phyloP scores from a whole-genome alignment of 2,888 invertebrate species.

The Gibbula magus region DNA sequence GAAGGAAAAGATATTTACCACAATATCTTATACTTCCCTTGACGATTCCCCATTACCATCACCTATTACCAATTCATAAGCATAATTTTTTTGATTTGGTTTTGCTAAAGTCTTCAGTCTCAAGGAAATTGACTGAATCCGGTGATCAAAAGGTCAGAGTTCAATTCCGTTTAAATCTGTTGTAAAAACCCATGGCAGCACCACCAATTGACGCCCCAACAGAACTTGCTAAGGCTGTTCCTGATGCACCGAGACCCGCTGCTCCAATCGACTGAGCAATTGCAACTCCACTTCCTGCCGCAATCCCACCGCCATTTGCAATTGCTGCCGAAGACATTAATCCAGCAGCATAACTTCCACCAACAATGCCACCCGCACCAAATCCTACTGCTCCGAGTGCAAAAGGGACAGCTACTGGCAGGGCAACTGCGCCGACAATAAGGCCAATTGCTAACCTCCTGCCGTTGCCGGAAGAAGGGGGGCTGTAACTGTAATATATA shows the following conservation, averaged over 20 bases:
- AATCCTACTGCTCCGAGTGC: conserved; percentile 24
- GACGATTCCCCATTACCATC: too few relatives aligned
- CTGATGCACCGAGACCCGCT: background rate
- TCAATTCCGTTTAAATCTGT: too few relatives aligned
- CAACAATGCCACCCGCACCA: conserved; percentile 15
- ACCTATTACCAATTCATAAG: too few relatives aligned
- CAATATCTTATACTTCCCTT: too few relatives aligned
- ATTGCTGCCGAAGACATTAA: conserved; percentile 31
- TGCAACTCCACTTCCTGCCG: conserved; percentile 28
- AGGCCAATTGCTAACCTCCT: background rate
- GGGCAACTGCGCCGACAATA: background rate
- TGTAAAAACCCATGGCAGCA: background rate
- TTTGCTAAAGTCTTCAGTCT: too few relatives aligned
- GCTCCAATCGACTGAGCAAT: conserved; percentile 7
- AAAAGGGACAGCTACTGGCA: conserved; percentile 14
- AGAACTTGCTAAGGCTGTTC: background rate
- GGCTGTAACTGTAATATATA: too few relatives aligned
- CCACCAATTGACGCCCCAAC: background rate
- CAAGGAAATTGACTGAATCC: too few relatives aligned
- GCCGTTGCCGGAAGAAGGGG: too few relatives aligned
- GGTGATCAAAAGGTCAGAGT: too few relatives aligned
- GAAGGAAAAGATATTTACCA: too few relatives aligned
- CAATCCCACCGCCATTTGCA: conserved; percentile 36
- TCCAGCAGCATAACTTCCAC: conserved; percentile 19
- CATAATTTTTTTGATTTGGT: too few relatives aligned